phyloP scores from a whole-genome alignment of 2,113 vertebrate genomes.

The Anhinga anhinga region DNA sequence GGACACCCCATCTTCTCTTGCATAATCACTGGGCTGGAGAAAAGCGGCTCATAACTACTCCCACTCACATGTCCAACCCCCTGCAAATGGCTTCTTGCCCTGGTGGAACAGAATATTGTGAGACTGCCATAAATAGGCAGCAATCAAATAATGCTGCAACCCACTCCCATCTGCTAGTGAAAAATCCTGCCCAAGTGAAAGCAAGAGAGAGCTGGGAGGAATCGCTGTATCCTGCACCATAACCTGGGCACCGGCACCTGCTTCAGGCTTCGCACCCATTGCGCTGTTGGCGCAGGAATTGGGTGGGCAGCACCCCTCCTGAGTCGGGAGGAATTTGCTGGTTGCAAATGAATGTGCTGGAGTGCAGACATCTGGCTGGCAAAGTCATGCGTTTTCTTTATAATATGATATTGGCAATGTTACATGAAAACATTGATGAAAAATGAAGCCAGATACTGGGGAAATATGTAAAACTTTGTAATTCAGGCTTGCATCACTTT shows the following conservation, averaged over 20 bases:
- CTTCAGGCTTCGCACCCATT: fast-evolving
- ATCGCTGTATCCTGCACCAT: neutral
- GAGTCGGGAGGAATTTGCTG: neutral
- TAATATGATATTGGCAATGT: fast-evolving
- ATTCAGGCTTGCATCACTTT: neutral
- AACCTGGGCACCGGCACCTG: neutral
- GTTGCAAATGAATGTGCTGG: neutral
- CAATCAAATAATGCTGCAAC: slow-evolving; percentile 46
- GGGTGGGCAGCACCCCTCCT: neutral
- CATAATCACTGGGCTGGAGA: neutral
- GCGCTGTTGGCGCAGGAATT: fast-evolving
- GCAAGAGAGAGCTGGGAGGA: neutral
- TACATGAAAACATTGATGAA: neutral
- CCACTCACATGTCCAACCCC: slow-evolving; percentile 19
- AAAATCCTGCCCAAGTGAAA: neutral
- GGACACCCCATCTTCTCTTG: neutral
- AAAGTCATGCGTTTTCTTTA: neutral
- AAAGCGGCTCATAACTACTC: neutral
- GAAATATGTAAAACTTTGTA: neutral
- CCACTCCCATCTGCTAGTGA: slow-evolving; percentile 60
- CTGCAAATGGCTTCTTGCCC: neutral
- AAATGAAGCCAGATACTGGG: neutral
- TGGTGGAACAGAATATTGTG: neutral
- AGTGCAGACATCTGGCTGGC: neutral
- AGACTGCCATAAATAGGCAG: slow-evolving; percentile 44